Evolutionary conservation across 2,797 vertebrate species (phyloP).

Genomic region (Hydrophis major): DNA sequence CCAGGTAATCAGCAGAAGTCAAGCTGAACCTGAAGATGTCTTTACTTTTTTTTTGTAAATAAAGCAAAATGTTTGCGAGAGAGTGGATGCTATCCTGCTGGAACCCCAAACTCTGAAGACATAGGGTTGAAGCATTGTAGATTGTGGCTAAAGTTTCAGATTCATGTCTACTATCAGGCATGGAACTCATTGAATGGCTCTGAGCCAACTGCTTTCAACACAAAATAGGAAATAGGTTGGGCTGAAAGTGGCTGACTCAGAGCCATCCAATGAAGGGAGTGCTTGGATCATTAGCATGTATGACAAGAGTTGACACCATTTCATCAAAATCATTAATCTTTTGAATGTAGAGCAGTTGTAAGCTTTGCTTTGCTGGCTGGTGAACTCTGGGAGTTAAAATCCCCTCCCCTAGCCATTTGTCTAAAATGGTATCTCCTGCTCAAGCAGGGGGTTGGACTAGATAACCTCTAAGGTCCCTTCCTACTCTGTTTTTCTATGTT

Average conservation of each 20-base stretch:
- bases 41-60: not conserved
- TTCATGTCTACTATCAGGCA: not conserved
- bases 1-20: not conserved
- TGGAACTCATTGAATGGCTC: not conserved
- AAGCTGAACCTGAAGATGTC: not conserved
- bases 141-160: not conserved
- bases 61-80: not conserved
- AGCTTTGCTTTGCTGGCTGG: too few relatives aligned
- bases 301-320: not conserved
- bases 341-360: not conserved
- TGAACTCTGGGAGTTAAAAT: too few relatives aligned
- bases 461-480: too few relatives aligned
- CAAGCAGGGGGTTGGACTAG: too few relatives aligned
- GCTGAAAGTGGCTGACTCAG: too few relatives aligned
- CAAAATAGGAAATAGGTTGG: too few relatives aligned
- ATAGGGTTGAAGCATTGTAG: not conserved
- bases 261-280: too few relatives aligned
- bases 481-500: too few relatives aligned
- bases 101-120: not conserved
- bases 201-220: not conserved
- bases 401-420: too few relatives aligned
- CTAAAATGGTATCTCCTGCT: too few relatives aligned
- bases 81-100: not conserved
- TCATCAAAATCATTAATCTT: not conserved
- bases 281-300: not conserved